Conservation (phyloP, 2,888 invertebrate genomes). For the Ochropleura leucogaster region DNA sequence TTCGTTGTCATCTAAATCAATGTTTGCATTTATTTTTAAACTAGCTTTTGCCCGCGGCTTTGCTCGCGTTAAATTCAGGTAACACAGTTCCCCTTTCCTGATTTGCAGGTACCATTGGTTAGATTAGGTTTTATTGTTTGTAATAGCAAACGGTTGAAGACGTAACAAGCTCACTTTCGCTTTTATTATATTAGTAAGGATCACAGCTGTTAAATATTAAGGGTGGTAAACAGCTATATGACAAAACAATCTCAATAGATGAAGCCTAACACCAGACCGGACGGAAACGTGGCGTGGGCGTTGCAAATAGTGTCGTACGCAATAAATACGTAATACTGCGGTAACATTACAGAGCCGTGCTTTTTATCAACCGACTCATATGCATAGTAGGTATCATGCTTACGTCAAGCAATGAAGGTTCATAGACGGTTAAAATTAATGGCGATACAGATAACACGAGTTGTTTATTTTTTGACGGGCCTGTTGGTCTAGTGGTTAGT, state of each 20-base stretch:
- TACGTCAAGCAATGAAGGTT: constrained; percentile 15
- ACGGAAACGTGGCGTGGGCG: constrained; percentile 41
- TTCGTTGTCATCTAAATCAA: not conserved
- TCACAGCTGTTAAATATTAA: no score
- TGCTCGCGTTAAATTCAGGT: no score
- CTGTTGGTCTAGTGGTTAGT: no score
- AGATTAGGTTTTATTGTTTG: no score
- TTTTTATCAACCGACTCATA: constrained; percentile 43
- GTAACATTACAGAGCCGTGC: constrained; percentile 42
- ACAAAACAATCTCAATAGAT: constrained; percentile 12
- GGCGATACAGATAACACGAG: not conserved
- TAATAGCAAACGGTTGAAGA: no score
- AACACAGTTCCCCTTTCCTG: no score
- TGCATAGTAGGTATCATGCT: constrained; percentile 15
- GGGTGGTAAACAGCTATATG: not conserved
- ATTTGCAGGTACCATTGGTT: no score
- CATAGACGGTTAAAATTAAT: not conserved
- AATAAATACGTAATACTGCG: constrained; percentile 54
- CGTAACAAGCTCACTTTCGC: no score
- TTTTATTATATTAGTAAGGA: no score
- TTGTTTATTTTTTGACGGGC: no score
- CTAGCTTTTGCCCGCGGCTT: no score
- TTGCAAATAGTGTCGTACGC: constrained; percentile 44
- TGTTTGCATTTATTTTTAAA: not conserved
- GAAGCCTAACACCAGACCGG: constrained; percentile 12